Evolutionary conservation across 1,140 invertebrate species (phyloP).

Genomic region (Philopotamus ludificatus): DNA sequence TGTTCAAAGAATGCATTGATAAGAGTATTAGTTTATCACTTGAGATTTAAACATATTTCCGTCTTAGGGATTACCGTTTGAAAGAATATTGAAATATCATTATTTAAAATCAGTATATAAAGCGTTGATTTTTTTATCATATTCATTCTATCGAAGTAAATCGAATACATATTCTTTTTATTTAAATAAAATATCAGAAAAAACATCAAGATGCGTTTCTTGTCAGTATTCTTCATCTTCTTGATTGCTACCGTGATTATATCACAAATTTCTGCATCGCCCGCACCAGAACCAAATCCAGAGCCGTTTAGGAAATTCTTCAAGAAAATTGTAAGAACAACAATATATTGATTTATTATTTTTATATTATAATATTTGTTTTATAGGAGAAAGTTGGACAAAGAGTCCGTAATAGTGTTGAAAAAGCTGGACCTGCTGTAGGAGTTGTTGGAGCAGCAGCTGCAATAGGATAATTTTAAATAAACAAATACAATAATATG

Average conservation of each 20-base stretch:
- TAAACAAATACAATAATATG: too few relatives aligned
- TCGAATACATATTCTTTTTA: not conserved
- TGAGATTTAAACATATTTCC: too few relatives aligned
- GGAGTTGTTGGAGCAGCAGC: conserved; percentile 42
- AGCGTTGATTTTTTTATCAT: not conserved
- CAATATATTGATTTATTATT: not conserved
- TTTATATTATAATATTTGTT: conserved; percentile 27
- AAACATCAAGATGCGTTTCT: conserved; percentile 23
- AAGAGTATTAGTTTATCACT: too few relatives aligned
- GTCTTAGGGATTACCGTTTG: too few relatives aligned
- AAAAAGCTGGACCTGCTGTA: conserved; percentile 47
- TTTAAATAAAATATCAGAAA: not conserved
- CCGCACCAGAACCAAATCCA: conserved; percentile 39
- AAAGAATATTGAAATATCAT: too few relatives aligned
- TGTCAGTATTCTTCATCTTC: conserved; percentile 25
- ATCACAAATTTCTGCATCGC: conserved; percentile 18
- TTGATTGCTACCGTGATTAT: conserved; percentile 18
- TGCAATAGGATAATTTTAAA: conserved; percentile 29
- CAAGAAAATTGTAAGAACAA: conserved; percentile 46
- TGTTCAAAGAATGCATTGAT: too few relatives aligned
- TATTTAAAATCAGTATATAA: too few relatives aligned
- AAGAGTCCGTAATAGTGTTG: conserved; percentile 45
- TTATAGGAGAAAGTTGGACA: conserved; percentile 46
- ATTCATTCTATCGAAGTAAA: not conserved
- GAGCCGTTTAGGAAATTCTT: conserved; percentile 46